Evolutionary conservation across 2,113 vertebrate genomes (phyloP), one percentile per base, ranked within the genome.

Genomic region (Edolisoma coerulescens): DNA sequence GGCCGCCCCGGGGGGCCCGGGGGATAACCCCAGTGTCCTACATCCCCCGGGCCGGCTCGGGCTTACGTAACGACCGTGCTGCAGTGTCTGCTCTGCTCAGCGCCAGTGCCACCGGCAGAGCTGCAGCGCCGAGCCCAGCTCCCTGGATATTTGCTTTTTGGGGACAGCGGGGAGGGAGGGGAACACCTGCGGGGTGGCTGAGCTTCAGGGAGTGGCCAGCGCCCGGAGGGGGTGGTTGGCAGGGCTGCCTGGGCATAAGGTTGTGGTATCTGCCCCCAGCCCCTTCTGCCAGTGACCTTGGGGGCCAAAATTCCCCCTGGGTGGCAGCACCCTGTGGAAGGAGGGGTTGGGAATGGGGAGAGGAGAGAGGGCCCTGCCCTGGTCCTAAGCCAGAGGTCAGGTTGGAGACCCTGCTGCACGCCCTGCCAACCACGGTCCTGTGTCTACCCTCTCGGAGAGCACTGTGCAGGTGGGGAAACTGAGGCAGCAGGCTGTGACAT

Each of bases 81-180:
- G 96, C 96, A 97, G 96, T 97, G 96, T 91, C 69, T 93, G 93
- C 93, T 95, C 93, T 56, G 96, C 96, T 97, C 91, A 94, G 89
- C 89, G 82, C 94, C 96, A 60, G 87, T 95, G 95, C 87, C 95
- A 95, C 96, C 57, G 75, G 92, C 95, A 82, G 85, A 95, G 95
- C 96, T 95, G 96, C 96, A 87, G 82, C 84, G 64, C 42, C 3
- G 90, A 95, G 89, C 91, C 90, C 90, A 44, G 33, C 70, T 93
- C 96, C 95, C 90, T 16, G 92, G 90, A 63, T 71, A 47, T 77
- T 71, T 32, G 94, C 70, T 82, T 93, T 91, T 67, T 41, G 89
- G 91, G 96, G 87, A 87, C 37, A 28, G 22, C 1, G 3, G 19
- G 73, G 47, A 77, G 91, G 80, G 45, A 87, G 16, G 11, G 27